phyloP scores from a whole-genome alignment of 2,888 invertebrate genomes.

The Pristionchus entomophagus region DNA sequence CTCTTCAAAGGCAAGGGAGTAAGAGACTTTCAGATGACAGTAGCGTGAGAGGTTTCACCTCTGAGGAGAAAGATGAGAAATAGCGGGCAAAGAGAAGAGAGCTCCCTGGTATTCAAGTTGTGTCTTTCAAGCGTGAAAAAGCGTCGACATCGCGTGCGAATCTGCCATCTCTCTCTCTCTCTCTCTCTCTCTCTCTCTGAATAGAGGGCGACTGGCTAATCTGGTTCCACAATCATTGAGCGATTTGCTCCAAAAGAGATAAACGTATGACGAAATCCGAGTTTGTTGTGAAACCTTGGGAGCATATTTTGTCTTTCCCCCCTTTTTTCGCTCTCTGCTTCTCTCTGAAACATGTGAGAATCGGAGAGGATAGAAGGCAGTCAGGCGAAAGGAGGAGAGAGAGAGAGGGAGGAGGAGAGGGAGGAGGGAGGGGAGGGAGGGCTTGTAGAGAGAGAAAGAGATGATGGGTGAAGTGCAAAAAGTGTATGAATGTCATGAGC shows the following conservation, averaged over 20 bases:
- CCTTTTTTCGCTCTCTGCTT: not conserved
- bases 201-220: not conserved
- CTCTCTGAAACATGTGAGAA: conserved; percentile 51
- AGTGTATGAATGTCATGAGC: conserved; percentile 28
- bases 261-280: conserved; percentile 6
- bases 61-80: not conserved
- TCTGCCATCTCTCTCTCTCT: not conserved
- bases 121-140: not conserved
- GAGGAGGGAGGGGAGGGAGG: conserved; percentile 40
- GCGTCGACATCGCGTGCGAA: not conserved
- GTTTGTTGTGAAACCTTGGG: conserved; percentile 44
- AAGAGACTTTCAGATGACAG: not conserved
- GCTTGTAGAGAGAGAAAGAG: conserved; percentile 22
- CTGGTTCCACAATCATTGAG: not conserved
- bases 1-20: not conserved
- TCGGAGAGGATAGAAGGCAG: conserved; percentile 49
- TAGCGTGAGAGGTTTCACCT: not conserved
- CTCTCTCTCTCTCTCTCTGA: not conserved
- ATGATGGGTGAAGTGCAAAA: conserved; percentile 1
- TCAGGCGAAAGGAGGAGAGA: conserved; percentile 3
- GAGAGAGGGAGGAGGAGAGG: conserved; percentile 10
- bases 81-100: not conserved
- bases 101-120: not conserved
- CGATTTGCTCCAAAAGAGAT: not conserved
- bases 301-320: conserved; percentile 19